These are phyloP conservation scores for Pachyrhynchus sulphureomaculatus DNA, from an alignment of 1,140 invertebrate species.

Conservation along the genomic window DNA sequence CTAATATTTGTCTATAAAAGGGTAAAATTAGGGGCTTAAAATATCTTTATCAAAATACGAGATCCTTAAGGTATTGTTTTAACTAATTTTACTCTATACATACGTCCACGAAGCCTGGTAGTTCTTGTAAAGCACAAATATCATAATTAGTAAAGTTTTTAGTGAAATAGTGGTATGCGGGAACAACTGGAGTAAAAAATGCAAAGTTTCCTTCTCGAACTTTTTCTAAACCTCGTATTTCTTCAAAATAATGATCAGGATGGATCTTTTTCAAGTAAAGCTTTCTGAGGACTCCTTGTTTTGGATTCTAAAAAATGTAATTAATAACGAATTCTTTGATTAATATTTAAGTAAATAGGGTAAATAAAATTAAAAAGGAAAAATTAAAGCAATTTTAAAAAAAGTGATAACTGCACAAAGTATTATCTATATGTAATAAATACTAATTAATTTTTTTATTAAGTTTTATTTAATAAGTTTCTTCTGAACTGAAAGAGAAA, in stretches of 20 bases:
- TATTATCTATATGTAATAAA: no score
- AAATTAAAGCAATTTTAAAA: neutral
- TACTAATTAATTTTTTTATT: no score
- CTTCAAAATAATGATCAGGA: constrained; percentile 25
- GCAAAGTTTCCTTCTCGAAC: constrained; percentile 42
- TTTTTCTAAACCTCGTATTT: constrained; percentile 36
- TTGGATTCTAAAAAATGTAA: constrained; percentile 25
- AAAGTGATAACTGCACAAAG: no score
- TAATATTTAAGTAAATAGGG: neutral
- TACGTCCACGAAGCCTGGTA: constrained; percentile 36
- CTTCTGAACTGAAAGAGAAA: no score
- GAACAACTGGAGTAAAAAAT: constrained; percentile 31
- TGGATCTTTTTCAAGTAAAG: constrained; percentile 38
- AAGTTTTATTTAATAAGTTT: no score
- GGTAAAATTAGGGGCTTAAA: no score
- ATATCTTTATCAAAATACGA: no score
- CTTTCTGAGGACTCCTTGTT: constrained; percentile 21
- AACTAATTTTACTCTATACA: no score
- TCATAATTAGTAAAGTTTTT: constrained; percentile 42
- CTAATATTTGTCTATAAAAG: no score
- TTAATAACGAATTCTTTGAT: neutral
- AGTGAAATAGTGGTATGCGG: constrained; percentile 33
- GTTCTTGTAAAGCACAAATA: constrained; percentile 40
- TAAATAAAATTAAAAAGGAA: neutral
- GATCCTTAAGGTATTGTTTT: no score